Base-by-base conservation (phyloP, 2,113 vertebrate genomes). In the Anser brachyrhynchus region DNA sequence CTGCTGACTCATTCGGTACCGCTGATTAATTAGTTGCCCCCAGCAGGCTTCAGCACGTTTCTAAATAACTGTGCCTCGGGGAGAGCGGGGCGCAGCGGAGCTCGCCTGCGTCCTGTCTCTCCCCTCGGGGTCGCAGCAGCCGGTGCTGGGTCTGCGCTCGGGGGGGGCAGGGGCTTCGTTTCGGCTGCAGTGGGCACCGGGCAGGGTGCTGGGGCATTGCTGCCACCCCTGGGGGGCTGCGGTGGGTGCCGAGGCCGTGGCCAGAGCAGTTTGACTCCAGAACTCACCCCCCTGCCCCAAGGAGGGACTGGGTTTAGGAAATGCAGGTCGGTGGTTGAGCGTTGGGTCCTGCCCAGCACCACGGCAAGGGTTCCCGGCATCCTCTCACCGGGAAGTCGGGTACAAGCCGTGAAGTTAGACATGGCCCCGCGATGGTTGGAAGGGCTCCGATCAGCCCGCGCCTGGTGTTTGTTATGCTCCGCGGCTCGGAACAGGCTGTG, bases 361-460 rank as follows among this genome's bases (percentile, higher is more conserved):
- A 52, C 26, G 51, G 51, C 23, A 25, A 52, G 51, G 23, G 23
- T 52, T 52, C 51, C 51, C 25, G 22, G 5, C 25, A 13, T 52
- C 51, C 51, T 52, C 51, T 25, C 51, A 52, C 23, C 51, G 26
- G 51, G 12, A 2, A 26, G 23, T 52, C 12, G 4, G 23, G 23
- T 13, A 52, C 51, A 13, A 52, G 51, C 51, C 4, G 23, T 52
- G 51, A 25, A 52, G 51, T 52, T 52, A 25, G 23, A 26, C 13
- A 2, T 55, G 51, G n/a, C 26, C 35, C 69, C 64, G 49, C 5
- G 28, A 2, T 4, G 55, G 21, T 33, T 0, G 0, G 43, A 44
- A 49, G 21, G 59, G 51, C 39, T 31, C 18, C 1, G 1, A 37
- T 5, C 0, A 0, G 10, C 23, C 0, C 33, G 22, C 5, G 31